These are phyloP conservation scores for Euura saliciscinereae DNA, from an alignment of 1,140 invertebrate species.

Conservation along the genomic window DNA sequence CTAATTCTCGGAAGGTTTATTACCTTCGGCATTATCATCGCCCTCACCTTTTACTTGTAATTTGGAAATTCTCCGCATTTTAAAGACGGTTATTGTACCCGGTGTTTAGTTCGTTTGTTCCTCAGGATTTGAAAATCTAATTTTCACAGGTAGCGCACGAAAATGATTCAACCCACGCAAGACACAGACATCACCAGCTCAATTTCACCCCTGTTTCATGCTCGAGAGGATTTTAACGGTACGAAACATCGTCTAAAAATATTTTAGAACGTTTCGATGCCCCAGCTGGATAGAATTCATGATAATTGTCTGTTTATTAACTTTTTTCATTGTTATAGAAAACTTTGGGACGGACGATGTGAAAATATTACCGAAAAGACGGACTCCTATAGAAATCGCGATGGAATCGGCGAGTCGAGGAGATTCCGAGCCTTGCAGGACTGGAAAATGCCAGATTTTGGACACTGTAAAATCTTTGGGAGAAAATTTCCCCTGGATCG, in stretches of 20 bases:
- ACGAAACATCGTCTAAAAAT: not conserved
- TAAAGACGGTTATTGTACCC: no score
- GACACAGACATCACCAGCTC: conserved; percentile 37
- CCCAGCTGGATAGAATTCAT: not conserved
- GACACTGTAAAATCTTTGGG: conserved; percentile 11
- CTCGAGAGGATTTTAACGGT: not conserved
- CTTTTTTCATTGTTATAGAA: not conserved
- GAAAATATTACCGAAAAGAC: not conserved
- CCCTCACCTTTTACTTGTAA: no score
- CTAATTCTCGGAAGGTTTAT: no score
- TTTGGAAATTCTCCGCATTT: no score
- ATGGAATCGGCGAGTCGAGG: no score
- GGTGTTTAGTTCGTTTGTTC: no score
- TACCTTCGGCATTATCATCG: no score
- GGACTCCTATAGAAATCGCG: no score
- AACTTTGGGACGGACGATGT: not conserved
- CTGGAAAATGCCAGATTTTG: not conserved
- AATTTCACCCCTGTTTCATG: conserved; percentile 7
- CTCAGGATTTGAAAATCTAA: no score
- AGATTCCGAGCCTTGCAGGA: not conserved
- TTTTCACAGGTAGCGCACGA: not conserved
- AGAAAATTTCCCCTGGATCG: conserved; percentile 40
- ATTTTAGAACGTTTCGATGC: not conserved
- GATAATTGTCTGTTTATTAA: not conserved
- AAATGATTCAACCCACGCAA: conserved; percentile 34